These are phyloP conservation scores for Periplaneta americana DNA, from an alignment of 1,140 invertebrate genomes.

Conservation along the genomic window DNA sequence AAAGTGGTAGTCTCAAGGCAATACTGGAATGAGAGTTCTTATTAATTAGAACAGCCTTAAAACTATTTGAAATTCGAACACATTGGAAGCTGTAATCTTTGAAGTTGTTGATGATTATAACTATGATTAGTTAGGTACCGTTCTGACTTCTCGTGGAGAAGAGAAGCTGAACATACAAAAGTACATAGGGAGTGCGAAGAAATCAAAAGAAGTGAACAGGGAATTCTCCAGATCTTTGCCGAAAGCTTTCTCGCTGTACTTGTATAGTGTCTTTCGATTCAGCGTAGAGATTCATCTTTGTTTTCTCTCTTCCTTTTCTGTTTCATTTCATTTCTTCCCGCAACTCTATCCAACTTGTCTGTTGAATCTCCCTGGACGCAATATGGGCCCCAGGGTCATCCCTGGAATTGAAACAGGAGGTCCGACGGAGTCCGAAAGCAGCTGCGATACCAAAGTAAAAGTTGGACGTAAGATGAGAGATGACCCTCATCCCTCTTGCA, in stretches of 20 bases:
- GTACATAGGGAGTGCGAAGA: too few relatives aligned
- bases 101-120: too few relatives aligned
- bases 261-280: not conserved
- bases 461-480: conserved; percentile 7
- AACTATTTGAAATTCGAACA: too few relatives aligned
- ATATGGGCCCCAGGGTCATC: not conserved
- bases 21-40: too few relatives aligned
- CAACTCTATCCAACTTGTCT: not conserved
- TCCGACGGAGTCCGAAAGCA: not conserved
- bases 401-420: not conserved
- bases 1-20: too few relatives aligned
- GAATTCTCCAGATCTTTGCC: not conserved
- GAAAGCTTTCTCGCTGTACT: not conserved
- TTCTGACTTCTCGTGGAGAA: too few relatives aligned
- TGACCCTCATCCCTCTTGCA: conserved; percentile 3
- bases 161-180: too few relatives aligned
- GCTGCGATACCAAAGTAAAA: not conserved
- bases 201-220: not conserved
- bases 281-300: not conserved
- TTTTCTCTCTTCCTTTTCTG: not conserved
- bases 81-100: too few relatives aligned
- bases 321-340: not conserved
- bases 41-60: too few relatives aligned
- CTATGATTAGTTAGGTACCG: too few relatives aligned
- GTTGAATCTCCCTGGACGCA: not conserved